Percentiles rank a stretch among this genome's conserved stretches.
Evolutionary conservation across 1,140 invertebrate genomes (phyloP).

Genomic region (Colletes latitarsis): DNA sequence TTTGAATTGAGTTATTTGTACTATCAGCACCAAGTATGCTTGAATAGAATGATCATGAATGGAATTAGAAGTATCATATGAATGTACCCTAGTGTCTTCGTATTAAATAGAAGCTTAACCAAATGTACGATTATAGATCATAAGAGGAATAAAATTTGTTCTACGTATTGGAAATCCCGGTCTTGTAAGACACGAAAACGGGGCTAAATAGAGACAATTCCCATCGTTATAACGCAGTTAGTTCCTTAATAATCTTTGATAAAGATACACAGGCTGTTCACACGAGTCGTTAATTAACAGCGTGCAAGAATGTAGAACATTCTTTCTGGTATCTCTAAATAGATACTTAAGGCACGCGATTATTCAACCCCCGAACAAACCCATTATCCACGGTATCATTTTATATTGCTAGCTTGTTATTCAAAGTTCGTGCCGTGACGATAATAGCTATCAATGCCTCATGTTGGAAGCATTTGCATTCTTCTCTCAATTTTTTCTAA

Average conservation of each 20-base stretch:
- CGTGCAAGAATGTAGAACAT: slow-evolving; percentile 18
- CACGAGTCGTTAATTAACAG: slow-evolving; percentile 27
- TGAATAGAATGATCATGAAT: too few species aligned
- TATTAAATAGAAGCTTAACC: too few species aligned
- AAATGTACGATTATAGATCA: too few species aligned
- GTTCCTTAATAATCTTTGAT: slow-evolving; percentile 47
- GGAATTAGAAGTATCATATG: too few species aligned
- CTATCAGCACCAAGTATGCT: too few species aligned
- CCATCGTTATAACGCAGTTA: slow-evolving; percentile 32
- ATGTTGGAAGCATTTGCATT: slow-evolving; percentile 28
- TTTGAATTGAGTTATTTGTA: too few species aligned
- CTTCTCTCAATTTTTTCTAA: neutral
- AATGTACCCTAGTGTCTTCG: too few species aligned
- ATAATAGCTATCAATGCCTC: slow-evolving; percentile 61
- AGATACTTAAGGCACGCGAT: neutral
- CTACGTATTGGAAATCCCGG: neutral
- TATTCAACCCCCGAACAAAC: slow-evolving; percentile 16
- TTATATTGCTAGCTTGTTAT: neutral
- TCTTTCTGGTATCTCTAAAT: slow-evolving; percentile 30
- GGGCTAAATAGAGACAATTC: slow-evolving; percentile 2
- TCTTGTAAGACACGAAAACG: neutral
- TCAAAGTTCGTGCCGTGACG: neutral
- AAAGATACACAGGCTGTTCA: slow-evolving; percentile 18
- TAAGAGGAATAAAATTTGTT: too few species aligned
- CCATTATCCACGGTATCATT: slow-evolving; percentile 14